These are phyloP conservation scores for Alethe castanea DNA, from an alignment of 2,113 vertebrate species.

Conservation along the genomic window DNA sequence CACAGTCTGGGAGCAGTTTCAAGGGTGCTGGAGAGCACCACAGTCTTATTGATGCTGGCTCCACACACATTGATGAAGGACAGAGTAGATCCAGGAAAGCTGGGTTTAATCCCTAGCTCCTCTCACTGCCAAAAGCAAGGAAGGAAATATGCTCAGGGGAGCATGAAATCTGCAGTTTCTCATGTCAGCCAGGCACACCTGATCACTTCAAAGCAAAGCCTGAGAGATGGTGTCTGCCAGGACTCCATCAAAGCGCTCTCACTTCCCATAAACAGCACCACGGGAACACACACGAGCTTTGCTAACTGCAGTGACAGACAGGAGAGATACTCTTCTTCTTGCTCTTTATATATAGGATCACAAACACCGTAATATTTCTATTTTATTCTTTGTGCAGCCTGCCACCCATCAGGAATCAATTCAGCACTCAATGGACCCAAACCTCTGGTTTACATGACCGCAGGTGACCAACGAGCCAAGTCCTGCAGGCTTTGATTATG, in stretches of 20 bases:
- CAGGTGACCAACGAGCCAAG: background rate
- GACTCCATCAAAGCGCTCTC: background rate
- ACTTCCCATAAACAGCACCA: background rate
- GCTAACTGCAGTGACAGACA: background rate
- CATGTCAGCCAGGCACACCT: slow-evolving; percentile 33
- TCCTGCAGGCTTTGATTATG: background rate
- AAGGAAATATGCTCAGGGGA: slow-evolving; percentile 51
- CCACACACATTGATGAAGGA: background rate
- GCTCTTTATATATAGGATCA: background rate
- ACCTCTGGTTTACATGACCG: background rate
- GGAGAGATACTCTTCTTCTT: background rate
- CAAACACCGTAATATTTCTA: background rate
- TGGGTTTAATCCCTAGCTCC: slow-evolving; percentile 20
- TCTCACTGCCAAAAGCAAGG: slow-evolving; percentile 5
- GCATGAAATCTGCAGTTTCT: slow-evolving; percentile 43
- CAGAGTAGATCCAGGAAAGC: background rate
- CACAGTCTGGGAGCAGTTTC: background rate
- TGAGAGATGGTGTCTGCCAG: slow-evolving; percentile 9
- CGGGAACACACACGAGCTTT: background rate
- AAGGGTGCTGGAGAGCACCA: background rate
- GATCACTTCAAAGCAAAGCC: slow-evolving; percentile 13
- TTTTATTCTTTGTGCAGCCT: background rate
- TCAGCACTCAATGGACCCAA: background rate
- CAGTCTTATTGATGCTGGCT: background rate
- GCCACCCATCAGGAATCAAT: background rate